phyloP scores from a whole-genome alignment of 53 echinoderm and acorn worm species.

The Apostichopus leukothele region DNA sequence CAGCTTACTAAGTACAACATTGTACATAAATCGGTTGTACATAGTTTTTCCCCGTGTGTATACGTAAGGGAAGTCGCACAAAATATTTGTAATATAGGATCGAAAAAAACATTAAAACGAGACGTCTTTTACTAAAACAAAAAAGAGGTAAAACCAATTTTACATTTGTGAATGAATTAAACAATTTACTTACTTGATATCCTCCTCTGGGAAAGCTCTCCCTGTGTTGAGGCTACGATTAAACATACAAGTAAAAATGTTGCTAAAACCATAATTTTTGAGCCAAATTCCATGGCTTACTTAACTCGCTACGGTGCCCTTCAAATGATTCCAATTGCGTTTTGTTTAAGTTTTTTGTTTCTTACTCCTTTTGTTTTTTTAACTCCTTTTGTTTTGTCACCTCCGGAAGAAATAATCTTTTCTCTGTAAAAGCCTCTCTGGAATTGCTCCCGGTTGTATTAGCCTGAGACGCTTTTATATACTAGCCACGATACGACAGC shows the following conservation, averaged over 20 bases:
- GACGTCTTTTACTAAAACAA: background rate
- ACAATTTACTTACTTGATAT: conserved; percentile 34
- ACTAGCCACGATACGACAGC: background rate
- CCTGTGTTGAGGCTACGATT: conserved; percentile 43
- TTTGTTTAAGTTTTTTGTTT: background rate
- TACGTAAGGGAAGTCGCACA: too few relatives aligned
- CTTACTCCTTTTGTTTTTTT: background rate
- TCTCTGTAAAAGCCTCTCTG: conserved; percentile 23
- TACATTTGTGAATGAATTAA: background rate
- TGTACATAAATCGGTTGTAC: too few relatives aligned
- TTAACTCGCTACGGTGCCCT: background rate
- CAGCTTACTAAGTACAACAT: too few relatives aligned
- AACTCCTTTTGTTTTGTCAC: background rate
- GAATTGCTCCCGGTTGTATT: background rate
- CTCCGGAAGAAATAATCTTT: conserved; percentile 29
- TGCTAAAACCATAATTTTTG: conserved; percentile 47
- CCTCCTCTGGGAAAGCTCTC: conserved; percentile 26
- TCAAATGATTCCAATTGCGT: background rate
- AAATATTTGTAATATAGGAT: too few relatives aligned
- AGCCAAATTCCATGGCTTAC: conserved; percentile 51
- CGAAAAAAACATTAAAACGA: too few relatives aligned
- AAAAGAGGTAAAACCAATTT: background rate
- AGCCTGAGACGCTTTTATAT: conserved; percentile 1
- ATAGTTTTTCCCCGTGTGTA: too few relatives aligned
- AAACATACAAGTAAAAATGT: conserved; percentile 49